Conservation (phyloP, 1,140 invertebrate species). For the Macrosteles quadrilineatus region DNA sequence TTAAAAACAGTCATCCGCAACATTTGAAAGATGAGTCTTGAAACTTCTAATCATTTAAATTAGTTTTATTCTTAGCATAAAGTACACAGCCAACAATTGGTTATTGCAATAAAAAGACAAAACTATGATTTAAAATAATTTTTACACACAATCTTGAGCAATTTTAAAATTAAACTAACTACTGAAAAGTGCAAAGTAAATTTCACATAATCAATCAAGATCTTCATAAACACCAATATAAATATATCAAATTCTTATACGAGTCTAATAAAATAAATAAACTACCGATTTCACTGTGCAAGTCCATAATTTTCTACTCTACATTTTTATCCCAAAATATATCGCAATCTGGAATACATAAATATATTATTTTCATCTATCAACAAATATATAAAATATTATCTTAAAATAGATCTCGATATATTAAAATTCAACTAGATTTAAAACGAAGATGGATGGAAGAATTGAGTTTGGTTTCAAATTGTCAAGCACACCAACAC, state of each 20-base stretch:
- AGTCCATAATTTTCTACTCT: not conserved
- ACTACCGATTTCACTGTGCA: not conserved
- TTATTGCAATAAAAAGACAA: slow-evolving; percentile 10
- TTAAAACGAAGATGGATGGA: not conserved
- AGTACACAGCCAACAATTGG: slow-evolving; percentile 23
- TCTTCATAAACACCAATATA: not conserved
- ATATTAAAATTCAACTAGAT: slow-evolving; percentile 18
- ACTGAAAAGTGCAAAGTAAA: not conserved
- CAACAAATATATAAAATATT: slow-evolving; percentile 18
- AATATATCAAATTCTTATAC: slow-evolving; percentile 3
- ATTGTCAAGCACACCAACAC: slow-evolving; percentile 4
- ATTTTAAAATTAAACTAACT: slow-evolving; percentile 5
- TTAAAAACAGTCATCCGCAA: no score
- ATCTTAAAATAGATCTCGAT: slow-evolving; percentile 15
- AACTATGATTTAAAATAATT: not conserved
- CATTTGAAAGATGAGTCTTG: no score
- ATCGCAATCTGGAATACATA: slow-evolving; percentile 7
- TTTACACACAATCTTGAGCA: not conserved
- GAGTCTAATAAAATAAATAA: not conserved
- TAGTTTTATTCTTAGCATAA: no score
- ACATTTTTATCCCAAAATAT: slow-evolving; percentile 15
- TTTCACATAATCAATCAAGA: not conserved
- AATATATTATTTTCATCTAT: slow-evolving; percentile 7
- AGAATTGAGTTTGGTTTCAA: slow-evolving; percentile 3
- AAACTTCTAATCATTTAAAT: no score